Percentiles rank a stretch among this genome's conserved stretches.
phyloP scores from a whole-genome alignment of 1,140 invertebrate genomes.

The Drosophila sp. region DNA sequence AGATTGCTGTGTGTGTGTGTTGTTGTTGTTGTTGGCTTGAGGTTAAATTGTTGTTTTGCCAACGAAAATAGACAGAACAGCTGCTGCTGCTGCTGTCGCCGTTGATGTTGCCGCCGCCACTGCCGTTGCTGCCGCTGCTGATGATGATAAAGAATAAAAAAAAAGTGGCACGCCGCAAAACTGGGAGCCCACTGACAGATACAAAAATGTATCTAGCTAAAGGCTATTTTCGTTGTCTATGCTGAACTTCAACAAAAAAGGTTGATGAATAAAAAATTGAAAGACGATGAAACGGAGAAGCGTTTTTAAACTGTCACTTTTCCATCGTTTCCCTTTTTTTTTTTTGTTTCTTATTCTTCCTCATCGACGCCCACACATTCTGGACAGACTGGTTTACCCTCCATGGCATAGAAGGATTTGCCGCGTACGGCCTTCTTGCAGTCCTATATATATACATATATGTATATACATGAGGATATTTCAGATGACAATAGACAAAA shows the following conservation, averaged over 20 bases:
- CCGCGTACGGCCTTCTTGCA: conserved; percentile 95
- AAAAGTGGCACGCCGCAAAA: conserved; percentile 52
- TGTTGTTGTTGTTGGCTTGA: conserved; percentile 1
- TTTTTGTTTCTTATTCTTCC: conserved; percentile 86
- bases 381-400: conserved; percentile 95
- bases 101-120: conserved; percentile 32
- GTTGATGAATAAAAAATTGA: conserved; percentile 6
- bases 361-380: conserved; percentile 95
- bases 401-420: conserved; percentile 97
- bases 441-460: conserved; percentile 86
- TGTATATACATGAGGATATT: conserved; percentile 27
- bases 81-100: conserved; percentile 25
- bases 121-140: conserved; percentile 26
- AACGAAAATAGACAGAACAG: conserved; percentile 18
- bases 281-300: conserved; percentile 24
- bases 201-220: conserved; percentile 58
- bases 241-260: conserved; percentile 53
- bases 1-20: not conserved
- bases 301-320: no score
- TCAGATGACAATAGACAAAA: conserved; percentile 27
- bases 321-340: conserved; percentile 6
- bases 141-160: conserved; percentile 25
- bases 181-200: conserved; percentile 35
- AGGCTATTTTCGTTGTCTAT: conserved; percentile 55
- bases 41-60: conserved; percentile 10